Base-by-base conservation (phyloP, 2,113 vertebrate genomes). In the Syngnathus scovelli region DNA sequence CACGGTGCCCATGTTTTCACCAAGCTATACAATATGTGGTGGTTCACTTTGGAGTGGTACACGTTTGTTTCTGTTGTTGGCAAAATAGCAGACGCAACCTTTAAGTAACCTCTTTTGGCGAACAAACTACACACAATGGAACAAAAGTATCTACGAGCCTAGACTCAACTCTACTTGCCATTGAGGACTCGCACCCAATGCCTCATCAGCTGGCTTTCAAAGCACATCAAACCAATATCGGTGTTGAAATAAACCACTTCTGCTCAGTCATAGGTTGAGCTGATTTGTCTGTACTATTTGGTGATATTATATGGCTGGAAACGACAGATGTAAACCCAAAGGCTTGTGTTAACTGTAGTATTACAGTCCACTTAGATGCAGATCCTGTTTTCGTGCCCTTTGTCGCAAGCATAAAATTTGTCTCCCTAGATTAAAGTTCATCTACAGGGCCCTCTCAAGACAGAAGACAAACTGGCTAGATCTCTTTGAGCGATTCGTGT, bases 1-100 rank as follows among this genome's bases (percentile, higher is more conserved):
- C 41, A 71, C 39, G 49, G 66, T 78, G 48, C 3, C 48, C 21
- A 7, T 12, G 19, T 62, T 43, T 23, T n/a, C 19, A 13, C 21
- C 23, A 11, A 55, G 23, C 55, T 33, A 12, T 15, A 7, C 21
- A 23, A 21, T 10, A 41, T 61, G 8, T 23, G 52, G 21, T 21
- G n/a, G 1, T 61, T 12, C 39, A 27, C 61, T 43, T 62, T 16
- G 61, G 16, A 1, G 8, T 44, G 61, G 7, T 61, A 13, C 13
- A 23, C 13, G 10, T 43, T 13, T 21, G 15, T 56, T 62, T 43
- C 6, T 62, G 38, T 11, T 44, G 6, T 23, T 15, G 27, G 27
- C 27, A 16, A 15, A 58, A 8, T 58, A 58, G 16, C 27, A 58
- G 55, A 2, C 9, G 21, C 13, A 27, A 10, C 9, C 10, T 43